phyloP scores from a whole-genome alignment of 2,888 invertebrate genomes.

The Branchipolynoe longqiensis region DNA sequence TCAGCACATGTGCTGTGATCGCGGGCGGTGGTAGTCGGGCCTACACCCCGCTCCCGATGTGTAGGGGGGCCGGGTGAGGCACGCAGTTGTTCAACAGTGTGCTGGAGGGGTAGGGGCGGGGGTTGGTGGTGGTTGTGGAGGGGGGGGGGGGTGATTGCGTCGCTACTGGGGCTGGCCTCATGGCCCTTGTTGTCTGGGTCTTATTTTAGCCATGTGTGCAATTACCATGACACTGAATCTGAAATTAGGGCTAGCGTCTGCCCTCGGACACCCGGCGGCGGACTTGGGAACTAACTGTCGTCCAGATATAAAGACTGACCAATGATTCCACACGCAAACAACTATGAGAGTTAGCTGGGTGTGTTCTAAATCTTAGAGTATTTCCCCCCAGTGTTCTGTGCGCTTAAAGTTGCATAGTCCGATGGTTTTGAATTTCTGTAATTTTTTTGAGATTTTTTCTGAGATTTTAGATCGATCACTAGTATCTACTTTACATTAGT shows the following conservation, averaged over 20 bases:
- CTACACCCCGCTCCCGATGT: too few relatives aligned
- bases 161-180: not conserved
- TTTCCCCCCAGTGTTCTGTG: too few relatives aligned
- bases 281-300: too few relatives aligned
- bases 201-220: conserved; percentile 50
- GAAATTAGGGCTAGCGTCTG: conserved; percentile 47
- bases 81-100: too few relatives aligned
- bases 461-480: too few relatives aligned
- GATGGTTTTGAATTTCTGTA: too few relatives aligned
- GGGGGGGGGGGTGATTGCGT: conserved; percentile 10
- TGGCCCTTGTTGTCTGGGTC: conserved; percentile 51
- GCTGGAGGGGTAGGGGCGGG: not conserved
- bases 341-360: not conserved
- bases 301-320: not conserved
- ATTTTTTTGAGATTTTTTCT: too few relatives aligned
- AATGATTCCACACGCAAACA: conserved; percentile 32
- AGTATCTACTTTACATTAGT: too few relatives aligned
- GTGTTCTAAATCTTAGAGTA: not conserved
- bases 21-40: too few relatives aligned
- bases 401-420: too few relatives aligned
- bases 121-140: not conserved
- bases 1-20: not conserved
- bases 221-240: conserved; percentile 58
- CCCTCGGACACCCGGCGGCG: conserved; percentile 1
- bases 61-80: too few relatives aligned